phyloP scores from a whole-genome alignment of 2,113 vertebrate genomes.

The Otis tarda region DNA sequence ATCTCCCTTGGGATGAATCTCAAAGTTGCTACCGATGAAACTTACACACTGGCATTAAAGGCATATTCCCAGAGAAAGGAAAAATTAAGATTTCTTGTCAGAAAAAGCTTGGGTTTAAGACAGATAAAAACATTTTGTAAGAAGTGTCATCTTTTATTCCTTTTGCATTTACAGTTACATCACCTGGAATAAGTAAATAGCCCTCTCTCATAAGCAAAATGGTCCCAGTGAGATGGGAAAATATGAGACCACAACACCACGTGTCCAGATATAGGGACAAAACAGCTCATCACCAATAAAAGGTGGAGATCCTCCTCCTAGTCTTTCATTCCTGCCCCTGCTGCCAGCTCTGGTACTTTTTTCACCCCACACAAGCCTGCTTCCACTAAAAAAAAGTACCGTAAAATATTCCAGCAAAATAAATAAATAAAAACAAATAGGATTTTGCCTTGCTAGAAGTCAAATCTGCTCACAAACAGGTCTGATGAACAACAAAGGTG shows the following conservation, averaged over 20 bases:
- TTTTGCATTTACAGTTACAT: background rate
- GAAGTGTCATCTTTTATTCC: background rate
- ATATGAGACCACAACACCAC: background rate
- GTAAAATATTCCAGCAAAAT: background rate
- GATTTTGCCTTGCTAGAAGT: background rate
- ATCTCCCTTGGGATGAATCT: background rate
- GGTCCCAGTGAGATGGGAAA: background rate
- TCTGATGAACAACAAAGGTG: background rate
- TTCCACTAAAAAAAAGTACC: background rate
- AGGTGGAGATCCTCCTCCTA: background rate
- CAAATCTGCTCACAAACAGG: background rate
- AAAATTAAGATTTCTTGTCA: background rate
- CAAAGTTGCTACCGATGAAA: background rate
- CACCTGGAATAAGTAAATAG: background rate
- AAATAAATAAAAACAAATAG: background rate
- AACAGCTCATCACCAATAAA: background rate
- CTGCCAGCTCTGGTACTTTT: background rate
- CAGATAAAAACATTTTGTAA: background rate
- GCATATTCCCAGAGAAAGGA: background rate
- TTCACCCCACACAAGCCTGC: background rate
- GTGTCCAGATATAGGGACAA: background rate
- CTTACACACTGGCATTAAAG: background rate
- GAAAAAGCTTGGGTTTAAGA: background rate
- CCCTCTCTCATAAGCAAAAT: background rate
- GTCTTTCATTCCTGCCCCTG: background rate